Percentiles rank a stretch among this genome's conserved stretches.
phyloP scores from a whole-genome alignment of 2,888 invertebrate genomes.

The Epirrhoe alternata region DNA sequence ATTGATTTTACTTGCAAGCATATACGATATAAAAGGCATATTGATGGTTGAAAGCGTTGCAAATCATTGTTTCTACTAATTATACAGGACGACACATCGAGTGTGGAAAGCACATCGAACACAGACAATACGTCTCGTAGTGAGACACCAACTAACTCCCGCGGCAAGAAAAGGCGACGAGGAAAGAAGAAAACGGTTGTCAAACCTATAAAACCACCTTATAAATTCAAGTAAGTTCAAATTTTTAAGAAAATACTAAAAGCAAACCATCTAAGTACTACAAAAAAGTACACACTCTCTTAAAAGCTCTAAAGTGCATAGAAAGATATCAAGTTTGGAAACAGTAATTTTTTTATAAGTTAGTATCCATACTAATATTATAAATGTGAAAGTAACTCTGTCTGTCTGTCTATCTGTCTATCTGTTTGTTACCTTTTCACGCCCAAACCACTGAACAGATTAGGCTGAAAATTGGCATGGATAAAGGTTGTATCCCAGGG shows the following conservation, averaged over 20 bases:
- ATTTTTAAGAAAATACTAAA: background rate
- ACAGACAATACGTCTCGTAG: conserved; percentile 92
- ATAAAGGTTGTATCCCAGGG: too few species aligned
- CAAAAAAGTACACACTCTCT: too few species aligned
- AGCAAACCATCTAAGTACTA: too few species aligned
- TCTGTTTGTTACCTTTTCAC: too few species aligned
- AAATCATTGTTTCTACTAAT: conserved; percentile 7
- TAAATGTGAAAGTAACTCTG: too few species aligned
- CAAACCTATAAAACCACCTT: conserved; percentile 89
- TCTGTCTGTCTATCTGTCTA: too few species aligned
- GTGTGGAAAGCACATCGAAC: conserved; percentile 92
- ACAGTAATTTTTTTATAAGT: too few species aligned
- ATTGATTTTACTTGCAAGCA: background rate
- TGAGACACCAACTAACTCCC: conserved; percentile 91
- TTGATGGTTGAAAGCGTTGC: background rate
- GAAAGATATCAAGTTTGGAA: too few species aligned
- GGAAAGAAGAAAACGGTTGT: conserved; percentile 84
- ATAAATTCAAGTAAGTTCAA: conserved; percentile 89
- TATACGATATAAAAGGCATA: background rate
- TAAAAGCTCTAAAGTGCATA: background rate
- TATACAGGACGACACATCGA: conserved; percentile 89
- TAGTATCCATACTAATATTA: too few species aligned
- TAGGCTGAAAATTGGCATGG: too few species aligned
- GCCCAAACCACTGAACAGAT: too few species aligned
- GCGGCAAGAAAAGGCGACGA: conserved; percentile 83